Conservation (phyloP, 30 jellyfish, hydroid and myxozoan genomes). For the Chrysaora quinquecirrha region DNA sequence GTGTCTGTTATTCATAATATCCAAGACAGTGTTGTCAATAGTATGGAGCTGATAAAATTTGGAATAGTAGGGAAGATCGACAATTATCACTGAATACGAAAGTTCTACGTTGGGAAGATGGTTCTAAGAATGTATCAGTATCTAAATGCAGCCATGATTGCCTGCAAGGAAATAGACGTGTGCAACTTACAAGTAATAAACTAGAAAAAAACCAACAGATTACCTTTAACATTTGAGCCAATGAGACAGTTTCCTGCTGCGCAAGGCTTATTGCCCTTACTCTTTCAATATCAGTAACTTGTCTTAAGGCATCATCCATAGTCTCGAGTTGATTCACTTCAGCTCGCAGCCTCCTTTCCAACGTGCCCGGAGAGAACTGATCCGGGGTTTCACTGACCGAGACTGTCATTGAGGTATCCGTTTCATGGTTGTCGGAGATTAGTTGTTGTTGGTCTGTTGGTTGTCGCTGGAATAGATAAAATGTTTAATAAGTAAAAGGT, state of each 20-base stretch:
- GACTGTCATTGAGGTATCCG: slow-evolving; percentile 32
- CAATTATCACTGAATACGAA: slow-evolving; percentile 38
- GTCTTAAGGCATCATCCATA: slow-evolving; percentile 86
- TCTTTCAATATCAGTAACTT: slow-evolving; percentile 78
- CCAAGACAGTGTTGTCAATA: slow-evolving; percentile 27
- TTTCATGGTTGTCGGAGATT: not conserved
- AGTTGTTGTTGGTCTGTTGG: slow-evolving; percentile 6
- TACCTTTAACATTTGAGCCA: slow-evolving; percentile 90
- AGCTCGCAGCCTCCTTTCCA: slow-evolving; percentile 85
- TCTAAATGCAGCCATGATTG: slow-evolving; percentile 84
- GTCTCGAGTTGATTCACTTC: slow-evolving; percentile 83
- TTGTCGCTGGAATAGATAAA: slow-evolving; percentile 32
- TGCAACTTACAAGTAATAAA: not conserved
- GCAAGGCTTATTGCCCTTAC: slow-evolving; percentile 80
- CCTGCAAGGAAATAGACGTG: slow-evolving; percentile 59
- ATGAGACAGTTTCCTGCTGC: slow-evolving; percentile 90
- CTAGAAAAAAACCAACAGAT: too few species aligned
- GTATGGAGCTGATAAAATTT: slow-evolving; percentile 22
- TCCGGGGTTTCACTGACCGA: slow-evolving; percentile 10
- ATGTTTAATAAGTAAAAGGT: too few species aligned
- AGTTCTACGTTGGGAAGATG: slow-evolving; percentile 81
- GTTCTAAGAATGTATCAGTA: slow-evolving; percentile 46
- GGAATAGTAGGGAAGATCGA: slow-evolving; percentile 21
- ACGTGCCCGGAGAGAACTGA: slow-evolving; percentile 79
- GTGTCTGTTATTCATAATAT: slow-evolving; percentile 55